phyloP scores from a whole-genome alignment of 2,888 invertebrate genomes.

The Drosophila falleni region DNA sequence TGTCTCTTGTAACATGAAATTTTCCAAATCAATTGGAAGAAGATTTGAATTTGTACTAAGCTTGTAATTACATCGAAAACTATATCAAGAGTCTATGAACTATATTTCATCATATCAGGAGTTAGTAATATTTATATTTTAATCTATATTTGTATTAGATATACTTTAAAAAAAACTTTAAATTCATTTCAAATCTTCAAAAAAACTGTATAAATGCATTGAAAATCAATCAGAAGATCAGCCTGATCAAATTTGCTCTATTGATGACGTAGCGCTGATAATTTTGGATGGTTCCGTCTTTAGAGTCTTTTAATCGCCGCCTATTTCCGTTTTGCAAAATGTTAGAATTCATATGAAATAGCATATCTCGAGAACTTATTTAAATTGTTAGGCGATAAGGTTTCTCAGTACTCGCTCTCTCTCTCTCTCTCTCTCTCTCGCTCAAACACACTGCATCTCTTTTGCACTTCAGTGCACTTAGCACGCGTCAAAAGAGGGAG shows the following conservation, averaged over 20 bases:
- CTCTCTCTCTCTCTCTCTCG: neutral
- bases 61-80: too few species aligned
- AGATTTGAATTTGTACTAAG: too few species aligned
- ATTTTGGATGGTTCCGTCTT: neutral
- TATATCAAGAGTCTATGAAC: too few species aligned
- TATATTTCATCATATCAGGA: too few species aligned
- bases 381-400: slow-evolving; percentile 46
- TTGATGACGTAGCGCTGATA: slow-evolving; percentile 1
- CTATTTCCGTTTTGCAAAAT: slow-evolving; percentile 56
- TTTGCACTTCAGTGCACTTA: neutral
- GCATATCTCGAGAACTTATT: slow-evolving; percentile 44
- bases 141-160: too few species aligned
- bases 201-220: neutral
- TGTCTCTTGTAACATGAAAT: too few species aligned
- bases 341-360: slow-evolving; percentile 48
- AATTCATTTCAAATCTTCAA: neutral
- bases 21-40: too few species aligned
- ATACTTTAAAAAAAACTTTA: neutral
- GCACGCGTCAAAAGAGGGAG: slow-evolving; percentile 21
- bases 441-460: neutral
- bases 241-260: neutral
- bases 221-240: neutral
- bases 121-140: too few species aligned
- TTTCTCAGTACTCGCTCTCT: slow-evolving; percentile 31
- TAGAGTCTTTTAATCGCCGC: slow-evolving; percentile 2